Evolutionary conservation across 23 tunicate genomes (phyloP).

Genomic region (Ciona savignyi): DNA sequence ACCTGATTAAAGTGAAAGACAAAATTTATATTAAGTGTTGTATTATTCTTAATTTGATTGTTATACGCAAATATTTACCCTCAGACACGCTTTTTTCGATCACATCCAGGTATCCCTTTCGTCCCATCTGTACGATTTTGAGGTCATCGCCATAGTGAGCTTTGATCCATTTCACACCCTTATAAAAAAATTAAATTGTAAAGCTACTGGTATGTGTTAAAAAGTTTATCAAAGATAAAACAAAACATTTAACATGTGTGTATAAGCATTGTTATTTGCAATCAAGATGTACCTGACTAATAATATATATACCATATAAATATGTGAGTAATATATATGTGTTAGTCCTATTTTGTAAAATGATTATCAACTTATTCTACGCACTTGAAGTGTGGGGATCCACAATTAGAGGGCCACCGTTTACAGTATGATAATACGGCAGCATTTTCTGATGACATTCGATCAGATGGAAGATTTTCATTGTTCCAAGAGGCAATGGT

Average conservation of each 20-base stretch:
- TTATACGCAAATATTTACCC: slow-evolving; percentile 20
- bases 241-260: neutral
- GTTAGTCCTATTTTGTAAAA: too few relatives aligned
- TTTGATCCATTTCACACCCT: slow-evolving; percentile 92
- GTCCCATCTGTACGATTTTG: slow-evolving; percentile 71
- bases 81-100: slow-evolving; percentile 64
- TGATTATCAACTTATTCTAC: too few relatives aligned
- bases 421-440: slow-evolving; percentile 73
- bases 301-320: too few relatives aligned
- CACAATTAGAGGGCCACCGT: slow-evolving; percentile 84
- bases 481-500: slow-evolving; percentile 97
- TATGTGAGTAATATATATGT: too few relatives aligned
- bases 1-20: slow-evolving; percentile 32
- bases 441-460: slow-evolving; percentile 88
- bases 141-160: slow-evolving; percentile 65
- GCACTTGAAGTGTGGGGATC: slow-evolving; percentile 89
- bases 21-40: neutral
- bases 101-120: slow-evolving; percentile 83
- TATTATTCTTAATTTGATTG: neutral
- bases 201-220: too few relatives aligned
- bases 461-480: slow-evolving; percentile 84
- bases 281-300: too few relatives aligned
- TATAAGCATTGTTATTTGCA: neutral
- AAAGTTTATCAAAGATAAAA: neutral
- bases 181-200: neutral